Conservation (phyloP, 2,888 invertebrate genomes). For the Hydriomena furcata region DNA sequence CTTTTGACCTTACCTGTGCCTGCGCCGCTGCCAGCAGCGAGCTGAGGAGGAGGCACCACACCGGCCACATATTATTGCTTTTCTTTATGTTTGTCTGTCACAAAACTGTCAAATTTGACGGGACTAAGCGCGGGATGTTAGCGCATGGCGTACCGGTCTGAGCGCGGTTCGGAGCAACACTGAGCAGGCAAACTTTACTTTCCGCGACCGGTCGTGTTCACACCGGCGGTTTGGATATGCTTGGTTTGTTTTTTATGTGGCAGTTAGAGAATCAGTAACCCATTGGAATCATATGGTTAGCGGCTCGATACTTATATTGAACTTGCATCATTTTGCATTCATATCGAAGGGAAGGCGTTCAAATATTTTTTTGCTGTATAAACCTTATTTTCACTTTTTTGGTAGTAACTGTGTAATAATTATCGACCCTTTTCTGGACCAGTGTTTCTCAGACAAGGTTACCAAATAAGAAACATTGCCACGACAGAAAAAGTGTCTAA, state of each 20-base stretch:
- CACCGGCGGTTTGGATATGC: constrained; percentile 41
- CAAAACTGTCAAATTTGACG: constrained; percentile 53
- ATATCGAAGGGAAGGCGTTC: too few relatives aligned
- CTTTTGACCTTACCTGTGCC: constrained; percentile 60
- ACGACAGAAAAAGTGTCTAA: too few relatives aligned
- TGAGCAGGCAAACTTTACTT: constrained; percentile 76
- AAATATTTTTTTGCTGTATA: too few relatives aligned
- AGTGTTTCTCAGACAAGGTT: too few relatives aligned
- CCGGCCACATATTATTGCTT: constrained; percentile 63
- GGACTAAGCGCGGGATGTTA: constrained; percentile 48
- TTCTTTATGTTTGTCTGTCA: constrained; percentile 40
- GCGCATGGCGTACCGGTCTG: constrained; percentile 69
- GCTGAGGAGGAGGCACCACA: constrained; percentile 57
- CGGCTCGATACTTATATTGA: too few relatives aligned
- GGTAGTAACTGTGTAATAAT: too few relatives aligned
- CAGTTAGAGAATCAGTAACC: constrained; percentile 8
- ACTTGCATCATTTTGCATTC: too few relatives aligned
- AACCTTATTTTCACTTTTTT: too few relatives aligned
- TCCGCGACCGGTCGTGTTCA: constrained; percentile 68
- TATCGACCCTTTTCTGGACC: too few relatives aligned
- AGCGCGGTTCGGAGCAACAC: constrained; percentile 70
- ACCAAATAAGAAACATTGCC: too few relatives aligned
- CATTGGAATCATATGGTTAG: constrained; percentile 22
- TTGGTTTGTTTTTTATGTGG: constrained; percentile 26
- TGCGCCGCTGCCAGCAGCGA: constrained; percentile 55